Conservation (phyloP, 2,113 vertebrate species). For the Leucosticte australis region DNA sequence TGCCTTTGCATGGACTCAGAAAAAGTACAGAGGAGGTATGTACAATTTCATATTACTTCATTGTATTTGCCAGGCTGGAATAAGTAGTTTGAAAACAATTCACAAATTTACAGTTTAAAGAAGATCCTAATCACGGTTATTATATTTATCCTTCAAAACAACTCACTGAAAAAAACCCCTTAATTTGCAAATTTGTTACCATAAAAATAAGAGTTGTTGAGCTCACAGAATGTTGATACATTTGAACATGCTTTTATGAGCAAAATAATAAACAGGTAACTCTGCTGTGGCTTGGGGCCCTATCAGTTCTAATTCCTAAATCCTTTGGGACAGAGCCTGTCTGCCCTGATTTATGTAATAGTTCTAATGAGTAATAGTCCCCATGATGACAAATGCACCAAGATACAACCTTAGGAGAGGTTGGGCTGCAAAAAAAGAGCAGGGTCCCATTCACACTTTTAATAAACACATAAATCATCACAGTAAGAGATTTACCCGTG, state of each 20-base stretch:
- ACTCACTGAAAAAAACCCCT: not conserved
- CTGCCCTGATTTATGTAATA: not conserved
- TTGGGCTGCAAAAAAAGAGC: not conserved
- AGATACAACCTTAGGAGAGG: not conserved
- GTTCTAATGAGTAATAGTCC: not conserved
- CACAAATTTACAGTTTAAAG: not conserved
- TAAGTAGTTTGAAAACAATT: not conserved
- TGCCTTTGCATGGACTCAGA: not conserved
- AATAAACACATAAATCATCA: not conserved
- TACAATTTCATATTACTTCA: not conserved
- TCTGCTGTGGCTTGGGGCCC: not conserved
- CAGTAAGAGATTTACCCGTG: not conserved
- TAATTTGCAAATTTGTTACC: not conserved
- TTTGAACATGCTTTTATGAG: not conserved
- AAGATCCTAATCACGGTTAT: not conserved
- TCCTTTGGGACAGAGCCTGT: not conserved
- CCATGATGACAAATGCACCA: not conserved
- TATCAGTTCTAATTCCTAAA: not conserved
- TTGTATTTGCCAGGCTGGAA: not conserved
- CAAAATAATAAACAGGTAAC: not conserved
- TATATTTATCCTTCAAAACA: not conserved
- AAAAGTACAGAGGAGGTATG: not conserved
- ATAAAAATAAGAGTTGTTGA: not conserved
- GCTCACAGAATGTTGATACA: not conserved
- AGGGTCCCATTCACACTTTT: not conserved